Base-by-base conservation (phyloP, 2,888 invertebrate genomes). In the Dryobota labecula region DNA sequence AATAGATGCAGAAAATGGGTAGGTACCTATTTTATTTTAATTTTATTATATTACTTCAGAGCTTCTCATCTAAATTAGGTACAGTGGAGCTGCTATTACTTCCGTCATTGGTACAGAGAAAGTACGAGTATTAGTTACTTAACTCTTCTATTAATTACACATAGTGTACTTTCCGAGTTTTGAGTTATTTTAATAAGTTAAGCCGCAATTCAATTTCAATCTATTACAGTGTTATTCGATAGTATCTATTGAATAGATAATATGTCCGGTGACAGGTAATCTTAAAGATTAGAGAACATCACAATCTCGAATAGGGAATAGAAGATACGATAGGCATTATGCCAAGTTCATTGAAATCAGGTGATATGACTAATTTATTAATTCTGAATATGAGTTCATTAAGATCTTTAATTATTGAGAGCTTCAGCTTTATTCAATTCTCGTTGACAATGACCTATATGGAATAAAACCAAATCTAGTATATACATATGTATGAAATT, bases 291-390 rank as follows among this genome's bases (percentile, higher is more conserved):
- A 45, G 9, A 4, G 30, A 30, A 24, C 41, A 53, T 47, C n/a
- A 33, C 6, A 41, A 45, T 58, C 15, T 45, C 1, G n/a, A 20
- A 41, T n/a, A 54, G 33, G 11, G 43, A 36, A 27, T 11, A 47
- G n/a, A 54, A 5, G 45, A 47, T 47, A 66, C 7, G 45, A 36
- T 24, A 45, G 20, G 9, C 20, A 20, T 24, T 7, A 43, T n/a
- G n/a, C 18, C 27, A 61, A 72, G 9, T 47, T 54, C 4, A 54
- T 71, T 54, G 13, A 63, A 72, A 38, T 33, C 24, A 30, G 11
- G 2, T 33, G 15, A 27, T 27, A 58, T 9, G 9, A 54, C 4
- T 13, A 13, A 27, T 20, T 61, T 47, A 47, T 30, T 45, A 61
- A 45, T 45, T n/a, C 0, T 30, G 15, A 43, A 4, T 1, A 58